Conservation (phyloP, 2,797 vertebrate genomes). For the Sebastes alutus region DNA sequence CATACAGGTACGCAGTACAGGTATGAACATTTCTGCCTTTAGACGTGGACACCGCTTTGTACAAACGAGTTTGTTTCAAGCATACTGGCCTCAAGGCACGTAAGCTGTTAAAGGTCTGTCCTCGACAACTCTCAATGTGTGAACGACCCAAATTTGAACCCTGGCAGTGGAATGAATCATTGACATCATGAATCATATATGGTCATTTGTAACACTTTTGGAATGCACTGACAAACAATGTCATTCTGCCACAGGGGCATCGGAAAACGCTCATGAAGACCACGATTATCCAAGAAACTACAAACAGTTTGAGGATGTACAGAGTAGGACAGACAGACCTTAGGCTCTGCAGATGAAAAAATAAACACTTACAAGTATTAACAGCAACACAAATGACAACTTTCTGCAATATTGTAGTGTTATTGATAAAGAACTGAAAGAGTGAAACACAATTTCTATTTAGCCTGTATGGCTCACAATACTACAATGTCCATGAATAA, state of each 20-base stretch:
- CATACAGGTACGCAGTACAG: neutral
- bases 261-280: neutral
- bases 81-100: neutral
- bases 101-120: neutral
- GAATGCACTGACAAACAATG: neutral
- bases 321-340: neutral
- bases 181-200: neutral
- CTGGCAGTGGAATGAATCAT: neutral
- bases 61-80: neutral
- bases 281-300: neutral
- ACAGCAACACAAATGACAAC: neutral
- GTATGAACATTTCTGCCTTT: neutral
- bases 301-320: neutral
- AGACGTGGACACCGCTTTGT: neutral
- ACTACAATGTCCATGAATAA: neutral
- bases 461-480: neutral
- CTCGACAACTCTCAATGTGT: neutral
- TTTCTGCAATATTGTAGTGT: neutral
- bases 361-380: neutral
- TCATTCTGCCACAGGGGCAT: neutral
- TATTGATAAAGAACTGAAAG: neutral
- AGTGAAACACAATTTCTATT: neutral
- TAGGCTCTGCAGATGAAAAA: neutral
- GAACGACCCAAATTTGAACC: neutral
- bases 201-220: neutral